A percentile compares a stretch with the other conserved stretches of the same genome.
phyloP scores from a whole-genome alignment of 2,797 vertebrate species.

The Onychomys leucogaster region DNA sequence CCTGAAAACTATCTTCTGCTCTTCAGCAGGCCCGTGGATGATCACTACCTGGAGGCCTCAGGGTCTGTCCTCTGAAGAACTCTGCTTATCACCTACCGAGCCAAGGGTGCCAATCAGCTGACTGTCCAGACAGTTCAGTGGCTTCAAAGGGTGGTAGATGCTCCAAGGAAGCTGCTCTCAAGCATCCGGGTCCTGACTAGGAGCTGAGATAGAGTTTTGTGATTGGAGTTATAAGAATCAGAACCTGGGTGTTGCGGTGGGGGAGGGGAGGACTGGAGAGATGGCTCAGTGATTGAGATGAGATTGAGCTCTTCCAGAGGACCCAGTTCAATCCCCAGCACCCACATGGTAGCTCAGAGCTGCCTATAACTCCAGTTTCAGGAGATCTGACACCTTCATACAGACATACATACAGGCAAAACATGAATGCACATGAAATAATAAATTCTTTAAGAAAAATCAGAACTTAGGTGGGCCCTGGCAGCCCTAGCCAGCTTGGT shows the following conservation, averaged over 20 bases:
- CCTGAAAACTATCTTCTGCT: conserved; percentile 53
- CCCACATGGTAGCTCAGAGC: background rate
- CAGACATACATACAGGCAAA: background rate
- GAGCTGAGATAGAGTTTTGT: background rate
- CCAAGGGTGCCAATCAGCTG: background rate
- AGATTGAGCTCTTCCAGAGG: background rate
- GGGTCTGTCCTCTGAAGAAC: background rate
- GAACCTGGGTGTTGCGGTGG: background rate
- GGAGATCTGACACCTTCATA: background rate
- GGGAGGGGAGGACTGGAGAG: background rate
- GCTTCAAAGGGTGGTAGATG: background rate
- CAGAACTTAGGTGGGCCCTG: background rate
- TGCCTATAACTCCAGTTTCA: background rate
- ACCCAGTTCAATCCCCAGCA: background rate
- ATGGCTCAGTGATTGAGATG: background rate
- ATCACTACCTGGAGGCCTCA: background rate
- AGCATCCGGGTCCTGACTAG: background rate
- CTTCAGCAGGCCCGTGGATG: background rate
- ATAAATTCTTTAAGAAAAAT: background rate
- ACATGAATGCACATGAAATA: background rate
- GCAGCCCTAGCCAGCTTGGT: too few species aligned
- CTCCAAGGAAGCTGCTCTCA: background rate
- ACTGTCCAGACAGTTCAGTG: background rate
- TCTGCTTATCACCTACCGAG: background rate
- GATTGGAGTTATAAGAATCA: background rate